Evolutionary conservation across 1,140 invertebrate species (phyloP), one percentile per base, ranked within the genome.

Genomic region (Scaptomyza graminum): DNA sequence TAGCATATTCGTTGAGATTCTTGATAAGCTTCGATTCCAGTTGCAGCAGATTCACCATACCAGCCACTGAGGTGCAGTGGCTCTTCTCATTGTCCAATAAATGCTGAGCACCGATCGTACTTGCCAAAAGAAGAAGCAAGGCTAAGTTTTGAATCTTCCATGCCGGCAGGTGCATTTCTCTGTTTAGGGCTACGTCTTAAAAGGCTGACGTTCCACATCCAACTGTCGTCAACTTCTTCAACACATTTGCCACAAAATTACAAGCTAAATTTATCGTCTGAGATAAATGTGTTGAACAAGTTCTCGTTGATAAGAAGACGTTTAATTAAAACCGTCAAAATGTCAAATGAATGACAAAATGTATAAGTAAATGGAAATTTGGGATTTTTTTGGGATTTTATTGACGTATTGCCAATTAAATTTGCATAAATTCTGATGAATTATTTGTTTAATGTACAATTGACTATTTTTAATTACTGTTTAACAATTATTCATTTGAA

Each of bases 1-100:
- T 90, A 15, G 99, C 95, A 91, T 97, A 98, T 34, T 94, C 93
- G 74, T 96, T 94, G 44, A 99, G 92, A 50, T 96, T 96, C 70
- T 95, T 93, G 61, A 98, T 96, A 31, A 99, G 94, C 47, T 95
- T 94, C 28, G 94, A 93, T 92, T 99, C 97, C 9, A 97, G 96
- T 71, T 96, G 94, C 22, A 99, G 92, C n/a, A 98, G 93, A 64
- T 95, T 95, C 91, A 98, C 96, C 91, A 99, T 94, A 77, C 98
- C 97, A 3, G 95, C 95, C 76, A 98, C 93, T 5, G 97, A 97
- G 0, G 97, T 98, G 25, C 76, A 80, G 52, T 90, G 76, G 47
- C 90, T 90, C 22, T 69, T 64, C 46, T 88, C 85, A 5, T 4
- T 31, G 4, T 43, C 50, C 1, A 1, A 9, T 9, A 8, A 31